These are phyloP conservation scores for Drosophila pseudoobscura DNA, from an alignment of 1,140 invertebrate genomes.

Conservation along the genomic window DNA sequence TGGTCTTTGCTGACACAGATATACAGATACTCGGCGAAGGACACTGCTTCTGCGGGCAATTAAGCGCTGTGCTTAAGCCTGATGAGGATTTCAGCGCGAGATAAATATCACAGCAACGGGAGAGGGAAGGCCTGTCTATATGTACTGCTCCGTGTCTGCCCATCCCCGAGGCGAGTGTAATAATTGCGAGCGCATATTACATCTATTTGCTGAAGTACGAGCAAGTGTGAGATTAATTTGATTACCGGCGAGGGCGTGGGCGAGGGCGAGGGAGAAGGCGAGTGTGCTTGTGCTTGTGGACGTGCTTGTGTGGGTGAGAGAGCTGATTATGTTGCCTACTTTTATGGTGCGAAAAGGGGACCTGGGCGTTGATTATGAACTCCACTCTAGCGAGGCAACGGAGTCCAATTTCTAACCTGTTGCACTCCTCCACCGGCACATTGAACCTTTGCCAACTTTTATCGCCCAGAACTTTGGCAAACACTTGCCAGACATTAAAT, in stretches of 20 bases:
- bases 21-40: conserved; percentile 9
- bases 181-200: conserved; percentile 55
- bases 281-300: too few species aligned
- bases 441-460: conserved; percentile 13
- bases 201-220: conserved; percentile 51
- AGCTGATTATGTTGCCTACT: conserved; percentile 32
- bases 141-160: conserved; percentile 1
- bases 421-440: conserved; percentile 4
- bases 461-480: conserved; percentile 22
- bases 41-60: conserved; percentile 55
- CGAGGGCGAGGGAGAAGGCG: too few species aligned
- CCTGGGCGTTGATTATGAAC: conserved; percentile 25
- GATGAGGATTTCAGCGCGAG: conserved; percentile 75
- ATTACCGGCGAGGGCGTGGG: conserved; percentile 42
- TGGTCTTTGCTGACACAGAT: neutral
- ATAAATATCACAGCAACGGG: conserved; percentile 68
- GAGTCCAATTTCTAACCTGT: conserved; percentile 31
- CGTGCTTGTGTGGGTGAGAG: neutral
- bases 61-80: conserved; percentile 72
- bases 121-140: conserved; percentile 12
- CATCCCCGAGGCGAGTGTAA: conserved; percentile 28
- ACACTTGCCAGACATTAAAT: conserved; percentile 32
- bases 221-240: conserved; percentile 67
- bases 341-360: conserved; percentile 34
- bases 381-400: neutral